Evolutionary conservation across 2,888 invertebrate genomes (phyloP), one percentile per base, ranked within the genome.

Genomic region (Muschampia plurimacula): DNA sequence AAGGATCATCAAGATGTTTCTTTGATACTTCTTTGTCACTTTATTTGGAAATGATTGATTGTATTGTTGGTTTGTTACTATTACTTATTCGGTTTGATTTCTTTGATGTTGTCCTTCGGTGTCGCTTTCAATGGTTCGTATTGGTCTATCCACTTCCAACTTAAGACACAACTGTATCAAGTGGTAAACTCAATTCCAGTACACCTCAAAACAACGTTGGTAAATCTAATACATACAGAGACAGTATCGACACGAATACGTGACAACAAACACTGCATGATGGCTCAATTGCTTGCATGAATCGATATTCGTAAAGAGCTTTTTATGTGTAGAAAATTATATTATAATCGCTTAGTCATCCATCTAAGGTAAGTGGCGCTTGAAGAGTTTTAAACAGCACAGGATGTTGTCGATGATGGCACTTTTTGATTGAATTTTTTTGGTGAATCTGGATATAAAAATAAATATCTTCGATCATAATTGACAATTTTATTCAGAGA

Each of bases 61-160:
- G 15, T 60, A 15, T 8, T 59, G 12, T 7, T 36, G n/a, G 13
- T 5, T 36, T 60, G 13, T 32, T 36, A 22, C 10, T 32, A 59
- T 12, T 13, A 36, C 32, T 36, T 7, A 36, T 72, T 93, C 89
- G 88, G 90, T 91, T 90, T 85, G 80, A 86, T 86, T 91, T 88
- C 81, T 79, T 94, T 85, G 91, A 91, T 94, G 93, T 94, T 93
- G 94, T 94, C 86, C 83, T 83, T 94, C 92, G 92, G 89, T 94
- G 94, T 94, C 88, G 94, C 94, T 94, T 94, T 91, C 88, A 89
- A 89, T 92, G 92, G 92, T 92, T 92, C 89, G 89, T 89, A 90
- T 89, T 83, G 92, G 91, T 92, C 88, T 89, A 87, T 87, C 84
- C 89, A 91, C 91, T 82, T 84, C 88, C 89, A 91, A 91, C 86